Evolutionary conservation across 2,113 vertebrate species (phyloP).

Genomic region (Charina bottae): DNA sequence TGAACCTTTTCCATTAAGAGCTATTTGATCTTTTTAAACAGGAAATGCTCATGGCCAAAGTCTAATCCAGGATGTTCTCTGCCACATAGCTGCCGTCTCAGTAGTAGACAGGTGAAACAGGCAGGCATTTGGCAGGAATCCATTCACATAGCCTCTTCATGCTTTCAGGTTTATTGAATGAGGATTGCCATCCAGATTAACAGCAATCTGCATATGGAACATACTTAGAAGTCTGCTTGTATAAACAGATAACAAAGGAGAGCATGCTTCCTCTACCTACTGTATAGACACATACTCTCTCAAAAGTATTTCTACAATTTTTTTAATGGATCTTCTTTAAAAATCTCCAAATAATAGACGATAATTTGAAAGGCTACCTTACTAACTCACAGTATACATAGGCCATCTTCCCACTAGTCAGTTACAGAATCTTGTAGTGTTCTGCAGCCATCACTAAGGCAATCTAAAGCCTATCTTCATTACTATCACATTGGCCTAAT

Average conservation of each 20-base stretch:
- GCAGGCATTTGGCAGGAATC: not conserved
- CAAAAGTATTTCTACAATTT: not conserved
- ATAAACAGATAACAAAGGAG: not conserved
- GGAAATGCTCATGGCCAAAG: not conserved
- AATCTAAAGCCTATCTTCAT: not conserved
- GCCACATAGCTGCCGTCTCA: not conserved
- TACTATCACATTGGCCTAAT: not conserved
- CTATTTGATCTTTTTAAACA: not conserved
- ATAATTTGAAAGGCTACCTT: not conserved
- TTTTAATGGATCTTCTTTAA: not conserved
- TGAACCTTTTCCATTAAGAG: not conserved
- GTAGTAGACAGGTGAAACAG: not conserved
- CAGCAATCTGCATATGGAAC: not conserved
- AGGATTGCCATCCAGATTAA: not conserved
- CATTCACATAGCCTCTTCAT: not conserved
- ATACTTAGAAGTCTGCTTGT: not conserved
- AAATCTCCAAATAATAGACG: not conserved
- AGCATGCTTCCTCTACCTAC: not conserved
- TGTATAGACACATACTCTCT: not conserved
- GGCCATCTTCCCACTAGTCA: not conserved
- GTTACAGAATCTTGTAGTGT: not conserved
- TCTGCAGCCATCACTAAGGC: not conserved
- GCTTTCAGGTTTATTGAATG: not conserved
- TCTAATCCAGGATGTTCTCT: not conserved
- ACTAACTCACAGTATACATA: not conserved